A percentile compares a stretch with the other conserved stretches of the same genome.
Conservation (phyloP, 2,888 invertebrate genomes). For the Gibbula magus region DNA sequence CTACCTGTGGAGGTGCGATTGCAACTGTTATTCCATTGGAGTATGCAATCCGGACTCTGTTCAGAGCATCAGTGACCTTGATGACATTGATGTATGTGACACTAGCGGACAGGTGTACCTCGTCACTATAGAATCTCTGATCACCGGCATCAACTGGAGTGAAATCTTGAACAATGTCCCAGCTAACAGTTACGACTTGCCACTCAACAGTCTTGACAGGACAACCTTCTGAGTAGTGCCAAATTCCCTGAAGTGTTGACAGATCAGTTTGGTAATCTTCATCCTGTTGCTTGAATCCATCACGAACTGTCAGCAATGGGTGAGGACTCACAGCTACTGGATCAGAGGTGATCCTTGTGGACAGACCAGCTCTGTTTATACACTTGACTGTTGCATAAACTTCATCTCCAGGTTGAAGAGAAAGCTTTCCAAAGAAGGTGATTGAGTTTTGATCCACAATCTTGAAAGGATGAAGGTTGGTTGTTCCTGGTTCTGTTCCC, state of each 20-base stretch:
- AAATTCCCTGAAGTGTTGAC: slow-evolving; percentile 19
- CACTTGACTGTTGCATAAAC: neutral
- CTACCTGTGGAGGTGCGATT: slow-evolving; percentile 36
- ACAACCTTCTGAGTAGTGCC: slow-evolving; percentile 20
- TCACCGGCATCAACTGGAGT: neutral
- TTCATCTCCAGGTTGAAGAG: slow-evolving; percentile 4
- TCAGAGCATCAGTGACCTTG: slow-evolving; percentile 36
- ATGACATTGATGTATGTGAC: slow-evolving; percentile 36
- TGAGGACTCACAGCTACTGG: slow-evolving; percentile 11
- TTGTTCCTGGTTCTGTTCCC: neutral
- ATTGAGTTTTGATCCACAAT: neutral
- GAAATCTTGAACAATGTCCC: slow-evolving; percentile 16
- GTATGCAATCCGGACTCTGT: slow-evolving; percentile 30
- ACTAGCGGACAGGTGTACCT: slow-evolving; percentile 29
- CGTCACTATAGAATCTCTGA: slow-evolving; percentile 31
- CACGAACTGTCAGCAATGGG: slow-evolving; percentile 8
- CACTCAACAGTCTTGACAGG: slow-evolving; percentile 18
- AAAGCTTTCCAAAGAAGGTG: neutral
- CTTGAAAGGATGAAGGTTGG: neutral
- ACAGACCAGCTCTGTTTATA: slow-evolving; percentile 18
- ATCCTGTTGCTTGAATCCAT: slow-evolving; percentile 14
- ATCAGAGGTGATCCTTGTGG: neutral
- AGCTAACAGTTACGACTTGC: slow-evolving; percentile 11
- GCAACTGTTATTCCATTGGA: slow-evolving; percentile 43
- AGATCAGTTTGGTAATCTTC: slow-evolving; percentile 31